These are phyloP conservation scores for Carapus acus DNA, from an alignment of 2,797 vertebrate genomes.

Conservation along the genomic window DNA sequence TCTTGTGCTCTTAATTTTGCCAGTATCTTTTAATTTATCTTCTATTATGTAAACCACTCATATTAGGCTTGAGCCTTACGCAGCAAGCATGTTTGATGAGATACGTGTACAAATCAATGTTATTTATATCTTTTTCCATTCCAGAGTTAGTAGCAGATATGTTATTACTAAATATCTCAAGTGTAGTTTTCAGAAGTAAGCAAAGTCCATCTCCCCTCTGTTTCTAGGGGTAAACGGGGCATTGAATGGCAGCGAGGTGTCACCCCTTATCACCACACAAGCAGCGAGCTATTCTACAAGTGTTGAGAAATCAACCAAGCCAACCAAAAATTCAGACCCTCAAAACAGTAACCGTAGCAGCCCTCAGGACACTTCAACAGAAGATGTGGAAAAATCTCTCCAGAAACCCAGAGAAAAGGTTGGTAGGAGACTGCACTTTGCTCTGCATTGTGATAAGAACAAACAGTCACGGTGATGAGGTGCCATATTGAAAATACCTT, in stretches of 20 bases:
- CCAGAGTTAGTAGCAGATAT: no score
- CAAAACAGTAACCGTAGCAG: conserved; percentile 75
- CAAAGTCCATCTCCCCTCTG: conserved; percentile 37
- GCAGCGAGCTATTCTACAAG: conserved; percentile 73
- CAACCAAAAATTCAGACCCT: conserved; percentile 72
- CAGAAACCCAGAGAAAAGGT: conserved; percentile 95
- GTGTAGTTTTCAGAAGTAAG: conserved; percentile 25
- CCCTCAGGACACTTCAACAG: conserved; percentile 73
- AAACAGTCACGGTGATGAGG: not conserved
- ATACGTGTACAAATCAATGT: conserved; percentile 64
- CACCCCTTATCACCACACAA: conserved; percentile 76
- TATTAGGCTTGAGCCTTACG: conserved; percentile 51
- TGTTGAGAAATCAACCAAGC: conserved; percentile 69
- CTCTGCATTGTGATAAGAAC: not conserved
- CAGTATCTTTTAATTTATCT: conserved; percentile 72
- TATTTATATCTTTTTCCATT: conserved; percentile 52
- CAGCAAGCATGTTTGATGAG: conserved; percentile 59
- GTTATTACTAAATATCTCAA: conserved; percentile 41
- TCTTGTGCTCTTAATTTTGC: conserved; percentile 59
- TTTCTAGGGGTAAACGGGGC: conserved; percentile 86
- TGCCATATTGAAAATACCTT: conserved; percentile 4
- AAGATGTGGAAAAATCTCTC: conserved; percentile 72
- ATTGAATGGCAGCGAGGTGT: conserved; percentile 83
- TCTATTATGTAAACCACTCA: conserved; percentile 66
- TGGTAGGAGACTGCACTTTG: conserved; percentile 33